Evolutionary conservation across 2,113 vertebrate species (phyloP).

Genomic region (Salvelinus fontinalis): DNA sequence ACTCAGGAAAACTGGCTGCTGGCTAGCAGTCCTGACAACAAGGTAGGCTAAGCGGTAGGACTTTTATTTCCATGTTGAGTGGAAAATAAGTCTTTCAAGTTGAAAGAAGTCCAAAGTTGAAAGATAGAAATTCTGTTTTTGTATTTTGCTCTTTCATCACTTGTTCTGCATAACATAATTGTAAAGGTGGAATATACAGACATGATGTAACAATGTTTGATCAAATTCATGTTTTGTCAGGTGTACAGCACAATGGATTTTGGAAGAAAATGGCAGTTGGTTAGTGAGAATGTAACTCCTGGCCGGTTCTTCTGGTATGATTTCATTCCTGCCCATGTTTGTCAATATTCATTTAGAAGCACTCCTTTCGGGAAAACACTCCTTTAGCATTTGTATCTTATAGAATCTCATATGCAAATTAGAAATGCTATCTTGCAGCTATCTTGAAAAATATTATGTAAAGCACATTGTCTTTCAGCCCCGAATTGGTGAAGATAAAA

Average conservation of each 20-base stretch:
- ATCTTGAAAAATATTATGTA: too few relatives aligned
- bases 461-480: too few relatives aligned
- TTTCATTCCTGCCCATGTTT: conserved; percentile 4
- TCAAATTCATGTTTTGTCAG: conserved; percentile 68
- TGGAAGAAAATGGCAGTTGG: conserved; percentile 91
- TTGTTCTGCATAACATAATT: not conserved
- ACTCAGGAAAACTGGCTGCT: conserved; percentile 94
- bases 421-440: too few relatives aligned
- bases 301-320: conserved; percentile 97
- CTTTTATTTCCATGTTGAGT: not conserved
- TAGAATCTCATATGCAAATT: too few relatives aligned
- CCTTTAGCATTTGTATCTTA: too few relatives aligned
- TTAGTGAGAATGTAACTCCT: conserved; percentile 90
- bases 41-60: conserved; percentile 73
- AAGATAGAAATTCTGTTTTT: not conserved
- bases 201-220: not conserved
- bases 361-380: too few relatives aligned
- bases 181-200: not conserved
- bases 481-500: too few relatives aligned
- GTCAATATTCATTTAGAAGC: not conserved
- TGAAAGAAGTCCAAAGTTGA: not conserved
- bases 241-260: conserved; percentile 95
- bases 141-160: not conserved
- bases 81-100: conserved; percentile 9
- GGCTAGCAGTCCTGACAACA: conserved; percentile 92